A percentile compares a stretch with the other conserved stretches of the same genome.
Evolutionary conservation across 2,888 invertebrate genomes (phyloP).

Genomic region (Drosophila leonis): DNA sequence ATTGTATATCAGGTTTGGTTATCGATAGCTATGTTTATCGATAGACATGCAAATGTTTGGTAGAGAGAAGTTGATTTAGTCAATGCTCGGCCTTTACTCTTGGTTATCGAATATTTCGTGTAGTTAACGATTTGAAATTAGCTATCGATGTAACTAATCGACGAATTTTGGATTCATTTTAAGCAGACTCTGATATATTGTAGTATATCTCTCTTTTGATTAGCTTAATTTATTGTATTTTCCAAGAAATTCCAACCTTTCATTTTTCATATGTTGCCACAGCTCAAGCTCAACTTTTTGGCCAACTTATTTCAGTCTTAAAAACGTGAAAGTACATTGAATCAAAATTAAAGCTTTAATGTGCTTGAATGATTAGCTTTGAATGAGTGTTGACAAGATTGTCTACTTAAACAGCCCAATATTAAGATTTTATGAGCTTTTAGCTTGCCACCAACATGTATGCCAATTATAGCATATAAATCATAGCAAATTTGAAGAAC

Average conservation of each 20-base stretch:
- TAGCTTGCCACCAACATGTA: background rate
- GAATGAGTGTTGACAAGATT: background rate
- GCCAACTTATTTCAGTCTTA: too few relatives aligned
- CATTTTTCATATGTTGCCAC: too few relatives aligned
- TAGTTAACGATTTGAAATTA: background rate
- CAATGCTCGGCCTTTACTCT: background rate
- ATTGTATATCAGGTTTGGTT: conserved; percentile 1
- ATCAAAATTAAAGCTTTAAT: background rate
- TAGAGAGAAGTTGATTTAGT: background rate
- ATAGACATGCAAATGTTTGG: background rate
- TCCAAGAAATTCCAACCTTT: too few relatives aligned
- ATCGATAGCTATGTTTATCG: conserved; percentile 6
- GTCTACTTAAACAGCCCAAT: background rate
- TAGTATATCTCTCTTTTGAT: too few relatives aligned
- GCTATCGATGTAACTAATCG: background rate
- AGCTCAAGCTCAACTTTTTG: background rate
- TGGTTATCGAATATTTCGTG: background rate
- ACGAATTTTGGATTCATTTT: too few relatives aligned
- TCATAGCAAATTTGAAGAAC: background rate
- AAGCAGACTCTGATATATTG: too few relatives aligned
- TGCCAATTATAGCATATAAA: background rate
- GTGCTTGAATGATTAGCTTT: background rate
- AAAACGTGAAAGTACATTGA: background rate
- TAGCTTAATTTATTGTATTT: too few relatives aligned
- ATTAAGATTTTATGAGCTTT: background rate